Evolutionary conservation across 2,113 vertebrate species (phyloP).

Genomic region (Pollachius pollachius): DNA sequence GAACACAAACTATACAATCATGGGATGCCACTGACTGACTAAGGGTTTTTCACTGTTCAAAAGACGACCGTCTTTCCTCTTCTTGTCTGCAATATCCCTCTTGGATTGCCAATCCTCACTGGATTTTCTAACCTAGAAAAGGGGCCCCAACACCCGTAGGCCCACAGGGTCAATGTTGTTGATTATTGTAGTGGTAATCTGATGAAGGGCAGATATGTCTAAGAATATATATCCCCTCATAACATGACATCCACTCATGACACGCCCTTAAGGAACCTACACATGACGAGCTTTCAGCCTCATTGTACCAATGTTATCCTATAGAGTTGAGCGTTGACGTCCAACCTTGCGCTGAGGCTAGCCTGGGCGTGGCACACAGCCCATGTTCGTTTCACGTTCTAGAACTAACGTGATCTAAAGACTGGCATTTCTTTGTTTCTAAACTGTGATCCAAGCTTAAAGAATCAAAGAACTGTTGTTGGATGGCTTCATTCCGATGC

Average conservation of each 20-base stretch:
- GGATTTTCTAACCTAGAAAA: no score
- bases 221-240: no score
- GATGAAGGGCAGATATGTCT: neutral
- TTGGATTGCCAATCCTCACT: no score
- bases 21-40: constrained; percentile 9
- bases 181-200: neutral
- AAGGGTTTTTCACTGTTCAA: neutral
- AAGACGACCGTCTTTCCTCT: constrained; percentile 4
- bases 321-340: neutral
- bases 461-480: neutral
- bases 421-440: neutral
- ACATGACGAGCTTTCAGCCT: neutral
- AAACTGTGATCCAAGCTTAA: neutral
- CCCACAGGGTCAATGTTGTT: neutral
- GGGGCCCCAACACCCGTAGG: neutral
- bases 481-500: no score
- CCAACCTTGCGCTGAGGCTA: neutral
- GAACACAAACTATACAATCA: constrained; percentile 42
- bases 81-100: no score
- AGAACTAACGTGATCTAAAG: neutral
- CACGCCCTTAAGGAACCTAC: no score
- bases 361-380: neutral
- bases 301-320: neutral
- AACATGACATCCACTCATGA: no score
- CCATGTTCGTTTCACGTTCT: neutral